A percentile compares a stretch with the other conserved stretches of the same genome.
Conservation (phyloP, 2,888 invertebrate species). For the Tetragnatha montana region DNA sequence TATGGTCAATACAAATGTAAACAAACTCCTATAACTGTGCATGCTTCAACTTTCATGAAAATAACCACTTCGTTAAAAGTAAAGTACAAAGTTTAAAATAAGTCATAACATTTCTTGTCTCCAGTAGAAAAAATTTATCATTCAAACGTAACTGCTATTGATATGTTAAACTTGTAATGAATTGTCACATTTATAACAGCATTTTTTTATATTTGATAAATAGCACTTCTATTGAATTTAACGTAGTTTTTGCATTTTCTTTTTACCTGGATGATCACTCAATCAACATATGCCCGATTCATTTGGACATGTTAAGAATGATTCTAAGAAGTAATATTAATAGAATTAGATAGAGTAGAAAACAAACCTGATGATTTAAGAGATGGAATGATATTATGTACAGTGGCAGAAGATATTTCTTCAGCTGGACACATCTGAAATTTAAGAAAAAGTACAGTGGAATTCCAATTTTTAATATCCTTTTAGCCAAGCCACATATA, state of each 20-base stretch:
- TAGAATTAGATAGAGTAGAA: background rate
- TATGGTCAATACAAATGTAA: too few relatives aligned
- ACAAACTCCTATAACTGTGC: too few relatives aligned
- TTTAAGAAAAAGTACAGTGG: background rate
- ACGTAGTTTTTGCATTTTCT: too few relatives aligned
- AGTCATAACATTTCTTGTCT: background rate
- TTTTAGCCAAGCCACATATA: background rate
- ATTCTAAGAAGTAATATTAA: background rate
- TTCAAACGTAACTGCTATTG: background rate
- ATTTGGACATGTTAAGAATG: background rate
- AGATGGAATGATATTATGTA: background rate
- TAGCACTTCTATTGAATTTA: too few relatives aligned
- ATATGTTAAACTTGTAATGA: background rate
- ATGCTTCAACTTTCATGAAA: too few relatives aligned
- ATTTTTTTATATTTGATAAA: too few relatives aligned
- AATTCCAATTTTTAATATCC: background rate
- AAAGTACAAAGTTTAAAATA: too few relatives aligned
- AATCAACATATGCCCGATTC: too few relatives aligned
- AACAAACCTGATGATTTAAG: background rate
- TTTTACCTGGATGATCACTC: too few relatives aligned
- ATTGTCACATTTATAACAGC: background rate
- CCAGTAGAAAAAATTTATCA: background rate
- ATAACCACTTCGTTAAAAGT: too few relatives aligned
- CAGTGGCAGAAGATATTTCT: background rate
- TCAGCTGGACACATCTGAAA: constrained; percentile 2